Percentiles rank a stretch among this genome's conserved stretches.
These are phyloP conservation scores for Diarsia dahlii DNA, from an alignment of 2,888 invertebrate species.

Conservation along the genomic window DNA sequence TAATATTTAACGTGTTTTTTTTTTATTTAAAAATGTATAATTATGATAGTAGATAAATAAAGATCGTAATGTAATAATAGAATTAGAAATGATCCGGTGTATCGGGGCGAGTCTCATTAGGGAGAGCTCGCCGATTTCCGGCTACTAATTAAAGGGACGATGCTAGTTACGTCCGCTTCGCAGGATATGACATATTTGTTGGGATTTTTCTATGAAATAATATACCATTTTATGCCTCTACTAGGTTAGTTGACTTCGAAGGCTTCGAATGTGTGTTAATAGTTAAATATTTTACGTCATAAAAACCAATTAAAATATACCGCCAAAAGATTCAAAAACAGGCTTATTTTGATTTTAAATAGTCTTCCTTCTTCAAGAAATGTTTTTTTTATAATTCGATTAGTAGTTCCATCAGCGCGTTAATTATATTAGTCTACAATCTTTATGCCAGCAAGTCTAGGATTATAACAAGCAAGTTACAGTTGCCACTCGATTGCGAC, in stretches of 20 bases:
- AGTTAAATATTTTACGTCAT: no score
- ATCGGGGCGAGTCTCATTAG: slow-evolving; percentile 84
- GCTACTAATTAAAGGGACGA: slow-evolving; percentile 83
- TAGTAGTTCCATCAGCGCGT: background rate
- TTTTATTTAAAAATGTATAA: background rate
- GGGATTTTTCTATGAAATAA: slow-evolving; percentile 77
- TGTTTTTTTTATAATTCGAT: background rate
- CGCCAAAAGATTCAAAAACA: no score
- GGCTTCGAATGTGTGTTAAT: no score
- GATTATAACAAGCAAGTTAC: background rate
- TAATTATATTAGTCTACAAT: no score
- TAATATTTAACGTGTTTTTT: background rate
- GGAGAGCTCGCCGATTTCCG: slow-evolving; percentile 80
- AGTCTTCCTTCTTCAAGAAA: no score
- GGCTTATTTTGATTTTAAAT: no score
- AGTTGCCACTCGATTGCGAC: slow-evolving; percentile 29
- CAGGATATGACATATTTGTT: slow-evolving; percentile 80
- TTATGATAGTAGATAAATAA: background rate
- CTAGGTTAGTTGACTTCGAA: background rate
- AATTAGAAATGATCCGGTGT: slow-evolving; percentile 68
- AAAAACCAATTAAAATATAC: no score
- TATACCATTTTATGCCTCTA: slow-evolving; percentile 10
- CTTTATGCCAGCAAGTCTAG: background rate
- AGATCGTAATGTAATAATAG: slow-evolving; percentile 15
- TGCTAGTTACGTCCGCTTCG: slow-evolving; percentile 76